Conservation (phyloP, 2,888 invertebrate genomes). For the Drosophila robusta region DNA sequence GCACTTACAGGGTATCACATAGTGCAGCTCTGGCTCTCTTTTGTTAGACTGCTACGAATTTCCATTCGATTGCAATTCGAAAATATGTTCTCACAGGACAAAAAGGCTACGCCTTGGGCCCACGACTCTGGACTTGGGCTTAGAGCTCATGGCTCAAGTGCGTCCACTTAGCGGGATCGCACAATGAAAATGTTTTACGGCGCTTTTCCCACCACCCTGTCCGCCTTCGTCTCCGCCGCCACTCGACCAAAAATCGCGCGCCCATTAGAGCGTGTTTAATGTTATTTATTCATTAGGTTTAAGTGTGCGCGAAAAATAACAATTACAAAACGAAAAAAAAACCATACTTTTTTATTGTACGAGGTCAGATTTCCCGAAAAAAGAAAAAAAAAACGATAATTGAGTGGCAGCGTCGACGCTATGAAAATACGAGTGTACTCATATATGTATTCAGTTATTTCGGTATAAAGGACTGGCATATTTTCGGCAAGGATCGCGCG, state of each 20-base stretch:
- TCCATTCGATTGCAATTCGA: slow-evolving; percentile 51
- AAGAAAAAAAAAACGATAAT: slow-evolving; percentile 53
- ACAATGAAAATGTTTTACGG: slow-evolving; percentile 70
- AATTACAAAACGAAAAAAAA: slow-evolving; percentile 65
- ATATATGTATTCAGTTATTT: slow-evolving; percentile 29
- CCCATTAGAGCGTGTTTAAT: slow-evolving; percentile 81
- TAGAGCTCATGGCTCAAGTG: slow-evolving; percentile 52
- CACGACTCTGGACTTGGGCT: slow-evolving; percentile 34
- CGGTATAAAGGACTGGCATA: slow-evolving; percentile 45
- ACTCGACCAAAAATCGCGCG: slow-evolving; percentile 61
- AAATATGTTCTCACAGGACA: slow-evolving; percentile 62
- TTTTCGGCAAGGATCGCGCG: slow-evolving; percentile 43
- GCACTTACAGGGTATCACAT: slow-evolving; percentile 19
- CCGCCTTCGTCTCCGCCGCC: slow-evolving; percentile 29
- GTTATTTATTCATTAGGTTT: slow-evolving; percentile 82
- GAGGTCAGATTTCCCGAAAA: slow-evolving; percentile 71
- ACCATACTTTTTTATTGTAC: slow-evolving; percentile 49
- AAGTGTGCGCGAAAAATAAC: slow-evolving; percentile 79
- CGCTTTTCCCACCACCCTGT: slow-evolving; percentile 64
- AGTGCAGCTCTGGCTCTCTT: neutral
- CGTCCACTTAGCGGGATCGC: slow-evolving; percentile 63
- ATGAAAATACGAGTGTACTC: slow-evolving; percentile 67
- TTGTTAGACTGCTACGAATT: slow-evolving; percentile 2
- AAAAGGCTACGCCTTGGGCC: slow-evolving; percentile 28
- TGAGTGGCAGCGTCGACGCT: slow-evolving; percentile 64